Percentiles rank a stretch among this genome's conserved stretches.
Conservation (phyloP, 2,113 vertebrate genomes). For the Centropristis striata region DNA sequence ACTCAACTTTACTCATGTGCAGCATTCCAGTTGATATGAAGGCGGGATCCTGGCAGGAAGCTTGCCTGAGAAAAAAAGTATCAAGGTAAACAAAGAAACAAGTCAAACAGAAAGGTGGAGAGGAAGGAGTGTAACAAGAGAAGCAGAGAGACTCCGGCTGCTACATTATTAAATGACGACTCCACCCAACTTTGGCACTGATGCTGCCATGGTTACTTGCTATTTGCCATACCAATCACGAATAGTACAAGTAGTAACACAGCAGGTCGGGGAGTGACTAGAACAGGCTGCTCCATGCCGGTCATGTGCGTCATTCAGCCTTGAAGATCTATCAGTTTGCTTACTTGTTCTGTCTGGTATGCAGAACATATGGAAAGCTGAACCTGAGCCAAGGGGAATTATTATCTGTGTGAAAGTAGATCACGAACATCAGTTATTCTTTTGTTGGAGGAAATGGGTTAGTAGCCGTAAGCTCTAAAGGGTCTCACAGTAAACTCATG, state of each 20-base stretch:
- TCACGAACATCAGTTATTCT: background rate
- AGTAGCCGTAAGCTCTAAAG: background rate
- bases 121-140: conserved; percentile 20
- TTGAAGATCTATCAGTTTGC: background rate
- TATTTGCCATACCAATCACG: conserved; percentile 24
- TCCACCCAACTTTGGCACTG: conserved; percentile 28
- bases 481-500: background rate
- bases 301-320: background rate
- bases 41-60: background rate
- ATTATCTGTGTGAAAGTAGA: conserved; percentile 6
- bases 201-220: conserved; percentile 46
- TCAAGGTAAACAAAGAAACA: conserved; percentile 9
- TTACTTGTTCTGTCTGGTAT: conserved; percentile 56
- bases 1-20: background rate
- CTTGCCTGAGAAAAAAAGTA: background rate
- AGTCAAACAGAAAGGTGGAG: conserved; percentile 27
- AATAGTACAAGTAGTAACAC: conserved; percentile 12
- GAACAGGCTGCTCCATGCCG: background rate
- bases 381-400: conserved; percentile 3
- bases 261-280: conserved; percentile 29
- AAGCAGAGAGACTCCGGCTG: background rate
- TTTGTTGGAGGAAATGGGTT: conserved; percentile 1
- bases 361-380: conserved; percentile 27
- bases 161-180: conserved; percentile 10
- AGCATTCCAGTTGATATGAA: background rate